phyloP scores from a whole-genome alignment of 2,888 invertebrate species.

The Athalia rosae region DNA sequence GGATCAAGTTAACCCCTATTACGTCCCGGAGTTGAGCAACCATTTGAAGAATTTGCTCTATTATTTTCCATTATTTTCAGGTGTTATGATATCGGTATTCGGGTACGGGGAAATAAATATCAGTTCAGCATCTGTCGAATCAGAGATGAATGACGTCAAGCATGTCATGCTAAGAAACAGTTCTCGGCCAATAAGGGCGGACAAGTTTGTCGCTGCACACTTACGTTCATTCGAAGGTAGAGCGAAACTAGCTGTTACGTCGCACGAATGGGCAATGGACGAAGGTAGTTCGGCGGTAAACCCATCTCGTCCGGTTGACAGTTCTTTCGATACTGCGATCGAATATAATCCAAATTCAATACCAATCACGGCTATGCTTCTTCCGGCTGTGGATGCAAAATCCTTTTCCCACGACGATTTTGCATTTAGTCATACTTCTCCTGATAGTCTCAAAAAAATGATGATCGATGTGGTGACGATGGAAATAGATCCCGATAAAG shows the following conservation, averaged over 20 bases:
- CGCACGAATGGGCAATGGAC: slow-evolving; percentile 15
- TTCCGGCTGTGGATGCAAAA: slow-evolving; percentile 11
- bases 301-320: slow-evolving; percentile 20
- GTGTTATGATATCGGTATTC: slow-evolving; percentile 15
- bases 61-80: slow-evolving; percentile 26
- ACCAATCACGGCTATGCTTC: neutral
- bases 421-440: slow-evolving; percentile 8
- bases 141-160: slow-evolving; percentile 21
- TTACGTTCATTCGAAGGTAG: slow-evolving; percentile 4
- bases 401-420: slow-evolving; percentile 10
- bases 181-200: slow-evolving; percentile 2
- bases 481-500: neutral
- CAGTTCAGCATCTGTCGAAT: slow-evolving; percentile 17
- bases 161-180: slow-evolving; percentile 15
- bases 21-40: slow-evolving; percentile 1
- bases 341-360: slow-evolving; percentile 15
- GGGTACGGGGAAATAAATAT: slow-evolving; percentile 10
- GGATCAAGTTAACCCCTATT: slow-evolving; percentile 13
- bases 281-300: neutral
- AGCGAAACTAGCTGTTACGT: slow-evolving; percentile 16
- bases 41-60: slow-evolving; percentile 2
- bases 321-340: slow-evolving; percentile 15
- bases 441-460: neutral
- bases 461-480: neutral
- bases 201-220: slow-evolving; percentile 16